A percentile compares a stretch with the other conserved stretches of the same genome.
Evolutionary conservation across 2,113 vertebrate species (phyloP).

Genomic region (Hyaena hyaena): DNA sequence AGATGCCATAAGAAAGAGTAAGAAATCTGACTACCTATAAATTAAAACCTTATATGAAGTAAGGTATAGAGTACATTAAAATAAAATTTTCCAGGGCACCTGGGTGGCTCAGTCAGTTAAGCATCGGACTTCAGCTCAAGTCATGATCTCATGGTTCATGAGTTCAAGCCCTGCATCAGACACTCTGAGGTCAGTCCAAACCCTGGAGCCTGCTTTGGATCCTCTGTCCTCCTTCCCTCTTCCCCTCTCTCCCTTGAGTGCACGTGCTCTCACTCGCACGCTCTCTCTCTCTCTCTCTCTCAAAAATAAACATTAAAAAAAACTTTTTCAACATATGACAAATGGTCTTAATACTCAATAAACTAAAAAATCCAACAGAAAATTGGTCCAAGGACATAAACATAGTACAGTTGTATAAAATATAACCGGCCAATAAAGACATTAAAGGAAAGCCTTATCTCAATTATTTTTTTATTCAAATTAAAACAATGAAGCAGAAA

Average conservation of each 20-base stretch:
- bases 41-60: not conserved
- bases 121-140: too few species aligned
- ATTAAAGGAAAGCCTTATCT: not conserved
- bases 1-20: not conserved
- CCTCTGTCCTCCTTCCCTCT: too few species aligned
- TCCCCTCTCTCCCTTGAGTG: too few species aligned
- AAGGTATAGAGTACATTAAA: not conserved
- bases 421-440: not conserved
- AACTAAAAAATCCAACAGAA: not conserved
- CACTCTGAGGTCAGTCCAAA: too few species aligned
- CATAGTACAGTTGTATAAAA: not conserved
- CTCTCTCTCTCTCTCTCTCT: too few species aligned
- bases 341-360: not conserved
- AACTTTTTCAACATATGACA: not conserved
- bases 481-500: not conserved
- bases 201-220: too few species aligned
- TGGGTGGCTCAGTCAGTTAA: too few species aligned
- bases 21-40: not conserved
- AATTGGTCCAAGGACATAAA: not conserved
- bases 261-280: too few species aligned
- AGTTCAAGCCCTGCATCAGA: too few species aligned
- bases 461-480: conserved; percentile 3
- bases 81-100: not conserved
- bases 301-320: not conserved
- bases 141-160: too few species aligned